Conservation (phyloP, 2,113 vertebrate genomes). For the Corythoichthys intestinalis region DNA sequence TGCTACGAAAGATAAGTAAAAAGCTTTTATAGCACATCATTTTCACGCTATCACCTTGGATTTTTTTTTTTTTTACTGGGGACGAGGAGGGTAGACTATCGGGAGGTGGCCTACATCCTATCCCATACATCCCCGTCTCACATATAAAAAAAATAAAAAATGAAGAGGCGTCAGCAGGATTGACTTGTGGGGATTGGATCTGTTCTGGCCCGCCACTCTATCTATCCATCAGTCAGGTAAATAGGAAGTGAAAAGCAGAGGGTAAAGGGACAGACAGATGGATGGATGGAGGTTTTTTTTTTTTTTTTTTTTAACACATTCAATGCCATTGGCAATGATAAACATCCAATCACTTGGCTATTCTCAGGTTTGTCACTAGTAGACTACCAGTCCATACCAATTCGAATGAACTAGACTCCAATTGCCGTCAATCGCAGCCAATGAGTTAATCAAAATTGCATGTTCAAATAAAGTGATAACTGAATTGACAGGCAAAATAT, state of each 20-base stretch:
- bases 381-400: too few species aligned
- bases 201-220: constrained; percentile 44
- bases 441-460: too few species aligned
- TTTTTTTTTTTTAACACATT: too few species aligned
- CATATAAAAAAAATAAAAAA: constrained; percentile 21
- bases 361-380: too few species aligned
- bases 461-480: too few species aligned
- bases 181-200: constrained; percentile 57
- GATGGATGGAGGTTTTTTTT: neutral
- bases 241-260: constrained; percentile 64
- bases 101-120: constrained; percentile 57
- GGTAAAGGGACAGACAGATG: constrained; percentile 23
- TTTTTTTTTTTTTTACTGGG: neutral
- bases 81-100: constrained; percentile 14
- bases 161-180: constrained; percentile 51
- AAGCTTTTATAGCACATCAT: constrained; percentile 39
- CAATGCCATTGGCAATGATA: too few species aligned
- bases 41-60: constrained; percentile 43
- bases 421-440: too few species aligned
- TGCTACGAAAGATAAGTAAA: constrained; percentile 21
- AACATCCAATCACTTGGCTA: too few species aligned
- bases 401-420: too few species aligned
- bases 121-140: constrained; percentile 13
- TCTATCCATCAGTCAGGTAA: constrained; percentile 60
- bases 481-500: too few species aligned